phyloP scores from a whole-genome alignment of 2,113 vertebrate genomes.

The Pogona vitticeps region DNA sequence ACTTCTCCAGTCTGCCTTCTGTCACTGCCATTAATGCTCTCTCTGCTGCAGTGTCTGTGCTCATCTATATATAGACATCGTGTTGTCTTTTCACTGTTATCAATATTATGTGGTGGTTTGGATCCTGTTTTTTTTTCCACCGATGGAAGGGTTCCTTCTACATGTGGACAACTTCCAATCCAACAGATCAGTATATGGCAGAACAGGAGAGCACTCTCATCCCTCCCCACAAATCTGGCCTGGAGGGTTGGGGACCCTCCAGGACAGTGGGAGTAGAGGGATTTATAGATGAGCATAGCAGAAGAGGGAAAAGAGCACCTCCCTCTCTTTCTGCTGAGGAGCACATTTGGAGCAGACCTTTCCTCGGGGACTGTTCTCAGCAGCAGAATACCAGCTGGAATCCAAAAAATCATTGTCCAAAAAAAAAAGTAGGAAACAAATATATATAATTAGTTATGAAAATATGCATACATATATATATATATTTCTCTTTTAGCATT shows the following conservation, averaged over 20 bases:
- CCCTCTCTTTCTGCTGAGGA: background rate
- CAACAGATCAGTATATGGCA: background rate
- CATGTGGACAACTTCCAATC: background rate
- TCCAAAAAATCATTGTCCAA: background rate
- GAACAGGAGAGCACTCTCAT: background rate
- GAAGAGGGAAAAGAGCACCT: background rate
- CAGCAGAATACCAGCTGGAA: background rate
- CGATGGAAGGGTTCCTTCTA: background rate
- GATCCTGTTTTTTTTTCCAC: background rate
- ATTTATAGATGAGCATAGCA: background rate
- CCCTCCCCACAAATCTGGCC: background rate
- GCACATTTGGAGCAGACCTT: background rate
- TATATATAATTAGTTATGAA: slow-evolving; percentile 2
- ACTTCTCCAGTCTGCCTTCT: background rate
- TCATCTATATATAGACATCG: too few species aligned
- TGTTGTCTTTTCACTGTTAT: too few species aligned
- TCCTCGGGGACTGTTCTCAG: background rate
- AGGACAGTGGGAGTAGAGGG: background rate
- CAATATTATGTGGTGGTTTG: background rate
- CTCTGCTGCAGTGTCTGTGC: background rate
- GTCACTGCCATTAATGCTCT: background rate
- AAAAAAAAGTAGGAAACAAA: background rate
- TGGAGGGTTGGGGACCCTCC: background rate
- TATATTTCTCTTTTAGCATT: slow-evolving; percentile 85
- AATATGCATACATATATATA: background rate